Evolutionary conservation across 1,140 invertebrate species (phyloP).

Genomic region (Acromyrmex charruanus): DNA sequence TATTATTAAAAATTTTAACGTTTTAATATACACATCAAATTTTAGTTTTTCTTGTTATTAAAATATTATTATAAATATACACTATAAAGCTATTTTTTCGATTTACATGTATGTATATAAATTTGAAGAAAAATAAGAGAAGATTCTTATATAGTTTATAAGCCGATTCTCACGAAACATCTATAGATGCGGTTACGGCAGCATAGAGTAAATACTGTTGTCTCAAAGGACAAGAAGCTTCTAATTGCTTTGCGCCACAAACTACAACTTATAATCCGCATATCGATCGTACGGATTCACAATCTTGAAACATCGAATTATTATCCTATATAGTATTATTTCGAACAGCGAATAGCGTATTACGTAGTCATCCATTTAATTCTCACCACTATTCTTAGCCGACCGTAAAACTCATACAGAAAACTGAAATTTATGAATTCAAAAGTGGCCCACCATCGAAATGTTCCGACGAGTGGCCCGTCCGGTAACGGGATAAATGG

Average conservation of each 20-base stretch:
- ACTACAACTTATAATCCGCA: neutral
- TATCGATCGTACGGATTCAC: slow-evolving; percentile 12
- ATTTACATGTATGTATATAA: neutral
- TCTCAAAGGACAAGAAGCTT: slow-evolving; percentile 16
- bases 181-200: neutral
- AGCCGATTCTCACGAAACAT: neutral
- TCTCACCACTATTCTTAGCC: slow-evolving; percentile 47
- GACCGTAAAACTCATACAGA: slow-evolving; percentile 32
- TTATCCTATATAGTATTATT: neutral
- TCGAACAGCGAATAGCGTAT: neutral
- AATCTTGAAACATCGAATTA: slow-evolving; percentile 24
- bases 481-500: slow-evolving; percentile 55
- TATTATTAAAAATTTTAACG: neutral
- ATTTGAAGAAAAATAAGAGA: slow-evolving; percentile 11
- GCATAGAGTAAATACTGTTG: neutral
- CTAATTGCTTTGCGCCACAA: slow-evolving; percentile 14
- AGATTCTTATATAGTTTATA: slow-evolving; percentile 10
- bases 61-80: slow-evolving; percentile 5
- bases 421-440: slow-evolving; percentile 55
- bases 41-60: neutral
- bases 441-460: slow-evolving; percentile 44
- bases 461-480: slow-evolving; percentile 58
- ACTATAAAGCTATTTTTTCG: neutral
- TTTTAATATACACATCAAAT: neutral
- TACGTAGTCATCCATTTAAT: slow-evolving; percentile 48